Base-by-base conservation (phyloP, 64 coral and sea anemone genomes). In the Cladopsammia gracilis region DNA sequence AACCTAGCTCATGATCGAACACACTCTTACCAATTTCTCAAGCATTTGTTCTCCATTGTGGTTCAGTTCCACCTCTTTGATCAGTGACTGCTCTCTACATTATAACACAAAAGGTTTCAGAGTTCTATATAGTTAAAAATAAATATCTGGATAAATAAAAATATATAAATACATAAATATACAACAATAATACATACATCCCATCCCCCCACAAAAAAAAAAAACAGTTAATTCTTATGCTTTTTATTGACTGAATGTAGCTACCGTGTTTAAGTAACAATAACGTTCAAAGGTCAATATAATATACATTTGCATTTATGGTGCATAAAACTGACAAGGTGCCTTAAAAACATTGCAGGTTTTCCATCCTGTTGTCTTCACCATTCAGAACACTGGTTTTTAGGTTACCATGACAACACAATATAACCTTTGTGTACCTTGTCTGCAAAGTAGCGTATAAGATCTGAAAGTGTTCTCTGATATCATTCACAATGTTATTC, bases 381-480 rank as follows among this genome's bases (percentile, higher is more conserved):
- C 34, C 34, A 25, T 3, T 24, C 12, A 19, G 0, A 54, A 26
- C 44, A 23, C 65, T n/a, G 65, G 20, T 2, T 34, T 34, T 34
- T 34, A 34, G 34, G 34, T 34, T 34, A 34, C 34, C 34, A 34
- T 34, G 34, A 26, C 26, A 25, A 10, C 25, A 67, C 19, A 12
- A 45, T 14, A 16, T 22, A 45, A 18, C 12, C 25, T 46, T 2
- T 67, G 42, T 8, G 19, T 94, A 97, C 96, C 96, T 97, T 22
- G 81, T 86, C 87, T 97, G 96, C 16, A 97, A 57, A 46, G 58
- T 58, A 10, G 96, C 87, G 82, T 73, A 71, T 72, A 97, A 74
- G 3, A 67, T 26, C 58, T 97, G 88, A 86, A 97, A 97, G 52
- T 97, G 96, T 16, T 97, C 96, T 48, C 96, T 93, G 13, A 97